Conservation (phyloP, 2,797 vertebrate species). For the Gephyroberyx darwinii region DNA sequence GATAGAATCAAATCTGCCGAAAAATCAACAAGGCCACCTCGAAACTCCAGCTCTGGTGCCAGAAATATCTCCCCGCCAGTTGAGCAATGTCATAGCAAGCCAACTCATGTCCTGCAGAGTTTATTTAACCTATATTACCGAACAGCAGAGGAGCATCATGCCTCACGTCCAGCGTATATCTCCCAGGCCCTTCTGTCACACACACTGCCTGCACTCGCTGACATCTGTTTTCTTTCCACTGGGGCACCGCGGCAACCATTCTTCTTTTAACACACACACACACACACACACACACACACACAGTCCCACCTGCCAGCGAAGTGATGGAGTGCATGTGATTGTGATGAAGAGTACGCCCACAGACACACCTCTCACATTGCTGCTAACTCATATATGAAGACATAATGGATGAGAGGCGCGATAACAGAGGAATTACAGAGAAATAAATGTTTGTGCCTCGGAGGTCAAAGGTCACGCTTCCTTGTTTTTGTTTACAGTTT, state of each 20-base stretch:
- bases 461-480: conserved; percentile 31
- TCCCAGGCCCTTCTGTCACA: conserved; percentile 65
- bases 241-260: conserved; percentile 55
- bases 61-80: conserved; percentile 54
- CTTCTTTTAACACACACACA: conserved; percentile 31
- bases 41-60: conserved; percentile 45
- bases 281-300: conserved; percentile 10
- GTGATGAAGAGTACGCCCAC: conserved; percentile 36
- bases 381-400: conserved; percentile 15
- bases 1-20: conserved; percentile 50
- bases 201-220: conserved; percentile 54
- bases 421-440: conserved; percentile 38
- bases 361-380: conserved; percentile 21
- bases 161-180: conserved; percentile 65
- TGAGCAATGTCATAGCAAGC: conserved; percentile 58
- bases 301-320: conserved; percentile 20
- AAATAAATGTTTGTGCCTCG: conserved; percentile 39
- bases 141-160: conserved; percentile 75
- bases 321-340: conserved; percentile 46
- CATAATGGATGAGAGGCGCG: conserved; percentile 38
- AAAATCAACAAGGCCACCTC: conserved; percentile 57
- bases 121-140: conserved; percentile 71
- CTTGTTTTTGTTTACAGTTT: conserved; percentile 35
- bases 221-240: conserved; percentile 76
- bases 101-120: conserved; percentile 53